Evolutionary conservation across 1,140 invertebrate species (phyloP).

Genomic region (Lanistes nyassanus): DNA sequence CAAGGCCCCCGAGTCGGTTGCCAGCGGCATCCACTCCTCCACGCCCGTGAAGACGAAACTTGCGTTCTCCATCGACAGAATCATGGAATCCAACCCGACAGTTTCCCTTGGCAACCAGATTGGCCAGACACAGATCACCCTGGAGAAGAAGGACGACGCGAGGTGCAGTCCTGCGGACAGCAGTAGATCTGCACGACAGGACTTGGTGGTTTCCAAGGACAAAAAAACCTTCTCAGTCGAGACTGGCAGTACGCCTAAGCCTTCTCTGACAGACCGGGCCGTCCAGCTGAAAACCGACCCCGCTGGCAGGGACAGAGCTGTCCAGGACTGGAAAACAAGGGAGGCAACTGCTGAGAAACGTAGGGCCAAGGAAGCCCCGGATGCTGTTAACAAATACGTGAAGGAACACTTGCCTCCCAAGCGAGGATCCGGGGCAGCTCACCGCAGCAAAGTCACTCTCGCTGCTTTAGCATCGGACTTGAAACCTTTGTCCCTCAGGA

Average conservation of each 20-base stretch:
- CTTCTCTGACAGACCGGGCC: background rate
- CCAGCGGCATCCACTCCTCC: background rate
- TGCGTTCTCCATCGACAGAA: constrained; percentile 58
- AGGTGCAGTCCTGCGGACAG: background rate
- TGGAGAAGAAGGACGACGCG: background rate
- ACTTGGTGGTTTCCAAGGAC: background rate
- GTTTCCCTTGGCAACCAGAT: constrained; percentile 25
- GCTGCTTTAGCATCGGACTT: too few relatives aligned
- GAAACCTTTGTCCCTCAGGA: too few relatives aligned
- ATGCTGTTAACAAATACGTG: too few relatives aligned
- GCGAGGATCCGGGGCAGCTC: too few relatives aligned
- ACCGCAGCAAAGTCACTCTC: too few relatives aligned
- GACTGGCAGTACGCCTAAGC: background rate
- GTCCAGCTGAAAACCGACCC: background rate
- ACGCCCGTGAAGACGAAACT: constrained; percentile 37
- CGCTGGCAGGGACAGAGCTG: too few relatives aligned
- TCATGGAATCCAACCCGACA: constrained; percentile 41
- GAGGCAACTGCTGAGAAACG: too few relatives aligned
- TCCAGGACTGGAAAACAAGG: too few relatives aligned
- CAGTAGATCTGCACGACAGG: background rate
- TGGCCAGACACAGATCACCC: background rate
- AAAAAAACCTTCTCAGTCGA: background rate
- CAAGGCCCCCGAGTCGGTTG: background rate
- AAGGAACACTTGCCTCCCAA: too few relatives aligned
- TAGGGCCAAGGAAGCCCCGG: too few relatives aligned